A percentile compares a stretch with the other conserved stretches of the same genome.
Conservation (phyloP, 2,888 invertebrate genomes). For the Camponotus fellah region DNA sequence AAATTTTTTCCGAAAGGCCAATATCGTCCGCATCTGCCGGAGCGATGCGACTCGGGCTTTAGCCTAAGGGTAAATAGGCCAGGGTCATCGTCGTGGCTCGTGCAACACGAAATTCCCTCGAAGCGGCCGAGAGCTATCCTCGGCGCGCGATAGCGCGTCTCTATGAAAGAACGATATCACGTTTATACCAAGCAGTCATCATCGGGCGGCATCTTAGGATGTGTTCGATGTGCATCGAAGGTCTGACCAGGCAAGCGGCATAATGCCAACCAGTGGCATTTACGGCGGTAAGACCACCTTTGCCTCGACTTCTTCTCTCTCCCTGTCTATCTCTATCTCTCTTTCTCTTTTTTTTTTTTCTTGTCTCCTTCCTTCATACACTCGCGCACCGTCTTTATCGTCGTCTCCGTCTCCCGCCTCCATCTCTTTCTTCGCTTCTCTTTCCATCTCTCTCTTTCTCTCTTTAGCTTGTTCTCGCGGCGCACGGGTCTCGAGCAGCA, state of each 20-base stretch:
- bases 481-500: slow-evolving; percentile 65
- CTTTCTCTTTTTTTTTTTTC: slow-evolving; percentile 52
- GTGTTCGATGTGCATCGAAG: slow-evolving; percentile 82
- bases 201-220: slow-evolving; percentile 74
- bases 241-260: slow-evolving; percentile 81
- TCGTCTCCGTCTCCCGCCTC: slow-evolving; percentile 50
- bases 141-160: slow-evolving; percentile 43
- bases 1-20: slow-evolving; percentile 68
- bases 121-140: slow-evolving; percentile 54
- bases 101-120: slow-evolving; percentile 76
- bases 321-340: slow-evolving; percentile 42
- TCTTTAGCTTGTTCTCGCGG: slow-evolving; percentile 56
- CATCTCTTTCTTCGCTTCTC: slow-evolving; percentile 46
- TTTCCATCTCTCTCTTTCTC: slow-evolving; percentile 47
- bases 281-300: slow-evolving; percentile 83
- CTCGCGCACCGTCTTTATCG: slow-evolving; percentile 36
- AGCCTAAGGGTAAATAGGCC: slow-evolving; percentile 80
- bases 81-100: slow-evolving; percentile 75
- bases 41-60: slow-evolving; percentile 58
- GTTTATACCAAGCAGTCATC: slow-evolving; percentile 76
- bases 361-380: slow-evolving; percentile 52
- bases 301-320: slow-evolving; percentile 73
- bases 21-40: slow-evolving; percentile 63
- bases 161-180: slow-evolving; percentile 77
- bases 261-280: slow-evolving; percentile 86